Conservation (phyloP, 2,888 invertebrate species). For the Periphyllus acericola region DNA sequence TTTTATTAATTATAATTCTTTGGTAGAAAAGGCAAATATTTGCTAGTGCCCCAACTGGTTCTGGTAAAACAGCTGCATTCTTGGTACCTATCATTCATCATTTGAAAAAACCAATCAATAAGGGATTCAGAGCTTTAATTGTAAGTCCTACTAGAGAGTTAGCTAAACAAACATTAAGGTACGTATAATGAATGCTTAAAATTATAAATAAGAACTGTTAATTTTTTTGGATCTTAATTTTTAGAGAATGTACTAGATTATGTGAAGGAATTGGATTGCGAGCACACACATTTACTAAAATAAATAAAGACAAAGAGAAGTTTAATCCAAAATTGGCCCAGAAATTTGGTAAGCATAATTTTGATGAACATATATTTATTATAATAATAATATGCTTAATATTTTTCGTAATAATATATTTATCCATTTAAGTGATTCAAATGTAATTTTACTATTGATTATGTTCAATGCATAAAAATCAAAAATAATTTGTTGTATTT, state of each 20-base stretch:
- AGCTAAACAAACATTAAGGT: conserved; percentile 81
- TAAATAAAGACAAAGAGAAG: conserved; percentile 76
- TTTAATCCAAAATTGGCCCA: conserved; percentile 79
- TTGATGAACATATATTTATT: background rate
- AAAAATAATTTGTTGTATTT: too few species aligned
- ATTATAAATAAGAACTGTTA: background rate
- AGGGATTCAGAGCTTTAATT: conserved; percentile 86
- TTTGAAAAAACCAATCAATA: conserved; percentile 75
- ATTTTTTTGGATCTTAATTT: conserved; percentile 43
- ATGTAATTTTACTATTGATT: too few species aligned
- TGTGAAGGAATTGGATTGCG: conserved; percentile 79
- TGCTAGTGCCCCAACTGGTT: conserved; percentile 97
- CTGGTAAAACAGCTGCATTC: conserved; percentile 97
- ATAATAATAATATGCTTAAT: conserved; percentile 41
- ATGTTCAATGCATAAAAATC: too few species aligned
- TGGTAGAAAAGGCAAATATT: conserved; percentile 78
- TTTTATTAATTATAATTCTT: too few species aligned
- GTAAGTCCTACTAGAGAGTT: conserved; percentile 94
- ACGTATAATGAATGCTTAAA: background rate
- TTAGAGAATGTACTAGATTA: conserved; percentile 73
- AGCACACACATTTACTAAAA: conserved; percentile 82
- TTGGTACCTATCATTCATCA: conserved; percentile 86
- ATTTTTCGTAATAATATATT: background rate
- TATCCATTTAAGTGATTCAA: background rate
- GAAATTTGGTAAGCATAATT: conserved; percentile 76